Evolutionary conservation across 2,113 vertebrate genomes (phyloP), one percentile per base, ranked within the genome.

Genomic region (Ivindomyrus marchei): DNA sequence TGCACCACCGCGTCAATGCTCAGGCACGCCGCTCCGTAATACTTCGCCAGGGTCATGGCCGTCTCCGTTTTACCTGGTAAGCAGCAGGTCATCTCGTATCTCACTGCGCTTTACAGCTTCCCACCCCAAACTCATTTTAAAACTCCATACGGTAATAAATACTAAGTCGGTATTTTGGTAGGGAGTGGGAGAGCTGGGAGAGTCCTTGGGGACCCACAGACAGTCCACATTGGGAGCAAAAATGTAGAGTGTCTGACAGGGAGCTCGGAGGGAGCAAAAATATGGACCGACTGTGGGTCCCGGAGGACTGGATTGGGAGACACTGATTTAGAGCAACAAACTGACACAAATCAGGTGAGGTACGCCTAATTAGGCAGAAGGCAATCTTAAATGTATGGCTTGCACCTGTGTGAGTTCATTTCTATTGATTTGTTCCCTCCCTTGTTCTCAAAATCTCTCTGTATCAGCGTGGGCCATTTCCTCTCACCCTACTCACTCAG

Each of bases 1-100:
- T 94, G 91, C 39, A 99, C 94, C 49, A 97, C 89, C 0, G 94
- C 45, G 17, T 99, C 96, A 0, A 99, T 90, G 90, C 87, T 96
- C 88, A 99, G 89, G 92, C 94, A 96, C 0, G 93, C 94, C 0
- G 94, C 94, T 0, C 88, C 93, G 0, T 98, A 99, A 90, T 95
- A 91, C 62, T 47, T 93, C 2, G 97, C 97, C 77, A 99, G 89
- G 83, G 87, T 92, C 0, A 92, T 89, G 0, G 97, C 95, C 0
- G 92, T 91, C 0, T 84, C 87, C 0, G 96, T 95, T 91, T 97
- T 98, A 47, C 94, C 98, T 99, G 83, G 17, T 0, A 45, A 53
- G 74, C 24, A 10, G 21, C 24, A 17, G n/a, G 8, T 50, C 62
- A 49, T 17, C 13, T 24, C 3, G 11, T 36, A 27, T 24, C 15